These are phyloP conservation scores for Punctoribates punctum DNA, from an alignment of 2,888 invertebrate genomes.

Conservation along the genomic window DNA sequence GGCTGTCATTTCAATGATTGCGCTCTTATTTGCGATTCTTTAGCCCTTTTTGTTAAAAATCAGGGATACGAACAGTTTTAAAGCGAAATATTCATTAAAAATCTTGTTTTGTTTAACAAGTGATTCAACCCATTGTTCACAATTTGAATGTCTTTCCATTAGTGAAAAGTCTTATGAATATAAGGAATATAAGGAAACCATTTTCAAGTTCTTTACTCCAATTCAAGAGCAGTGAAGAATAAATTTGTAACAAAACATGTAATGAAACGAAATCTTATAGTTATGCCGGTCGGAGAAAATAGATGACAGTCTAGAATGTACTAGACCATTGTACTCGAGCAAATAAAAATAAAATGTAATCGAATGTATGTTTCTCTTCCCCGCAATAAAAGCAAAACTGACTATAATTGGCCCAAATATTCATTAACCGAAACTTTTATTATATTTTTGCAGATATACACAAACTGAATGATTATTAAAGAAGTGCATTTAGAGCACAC, in stretches of 20 bases:
- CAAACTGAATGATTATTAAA: neutral
- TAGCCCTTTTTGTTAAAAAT: too few species aligned
- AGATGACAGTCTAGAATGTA: neutral
- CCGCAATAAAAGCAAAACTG: neutral
- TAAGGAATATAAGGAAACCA: neutral
- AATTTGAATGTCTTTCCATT: conserved; percentile 6
- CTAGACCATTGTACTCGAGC: neutral
- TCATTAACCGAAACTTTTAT: neutral
- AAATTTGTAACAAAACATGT: conserved; percentile 9
- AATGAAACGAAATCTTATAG: neutral
- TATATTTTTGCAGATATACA: conserved; percentile 15
- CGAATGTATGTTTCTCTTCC: neutral
- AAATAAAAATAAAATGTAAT: conserved; percentile 1
- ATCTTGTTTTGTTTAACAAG: neutral
- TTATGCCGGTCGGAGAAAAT: neutral
- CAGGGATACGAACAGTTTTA: neutral
- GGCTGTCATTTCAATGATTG: too few species aligned
- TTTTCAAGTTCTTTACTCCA: neutral
- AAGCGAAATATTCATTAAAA: conserved; percentile 17
- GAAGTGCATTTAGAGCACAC: neutral
- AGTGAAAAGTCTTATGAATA: neutral
- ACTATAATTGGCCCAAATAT: conserved; percentile 6
- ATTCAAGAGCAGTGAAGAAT: conserved; percentile 2
- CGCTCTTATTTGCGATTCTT: too few species aligned
- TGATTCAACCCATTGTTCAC: neutral